A percentile compares a stretch with the other conserved stretches of the same genome.
Evolutionary conservation across 2,797 vertebrate species (phyloP).

Genomic region (Oryzias sinensis): DNA sequence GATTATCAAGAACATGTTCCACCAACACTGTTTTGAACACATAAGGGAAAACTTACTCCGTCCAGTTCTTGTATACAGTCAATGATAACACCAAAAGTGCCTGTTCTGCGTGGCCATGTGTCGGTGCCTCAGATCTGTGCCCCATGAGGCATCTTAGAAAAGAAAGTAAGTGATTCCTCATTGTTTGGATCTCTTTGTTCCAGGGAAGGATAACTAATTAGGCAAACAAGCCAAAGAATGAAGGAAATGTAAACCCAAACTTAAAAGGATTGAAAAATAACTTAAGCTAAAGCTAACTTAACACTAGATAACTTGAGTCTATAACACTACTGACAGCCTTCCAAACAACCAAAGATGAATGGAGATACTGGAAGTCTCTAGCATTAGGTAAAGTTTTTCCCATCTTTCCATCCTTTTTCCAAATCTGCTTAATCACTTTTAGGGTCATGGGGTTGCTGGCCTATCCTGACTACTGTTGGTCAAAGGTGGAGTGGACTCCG

Average conservation of each 20-base stretch:
- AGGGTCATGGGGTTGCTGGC: no score
- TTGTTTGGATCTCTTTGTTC: constrained; percentile 62
- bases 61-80: neutral
- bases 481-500: no score
- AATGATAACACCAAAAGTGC: constrained; percentile 10
- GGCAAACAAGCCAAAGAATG: constrained; percentile 66
- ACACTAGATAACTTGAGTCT: constrained; percentile 51
- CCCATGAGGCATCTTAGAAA: constrained; percentile 27
- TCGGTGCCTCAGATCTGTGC: constrained; percentile 24
- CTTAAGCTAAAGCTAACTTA: constrained; percentile 45
- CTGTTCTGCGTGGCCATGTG: constrained; percentile 2
- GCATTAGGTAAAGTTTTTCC: no score
- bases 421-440: no score
- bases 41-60: no score
- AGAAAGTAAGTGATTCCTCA: constrained; percentile 61
- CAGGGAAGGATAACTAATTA: constrained; percentile 64
- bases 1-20: no score
- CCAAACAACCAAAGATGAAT: constrained; percentile 18
- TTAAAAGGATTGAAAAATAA: constrained; percentile 55
- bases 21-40: no score
- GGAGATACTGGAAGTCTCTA: no score
- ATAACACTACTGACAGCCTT: constrained; percentile 40
- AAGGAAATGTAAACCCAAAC: constrained; percentile 73
- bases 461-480: no score
- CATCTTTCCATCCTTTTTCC: no score